Evolutionary conservation across 2,113 vertebrate species (phyloP).

Genomic region (Sciurus niger): DNA sequence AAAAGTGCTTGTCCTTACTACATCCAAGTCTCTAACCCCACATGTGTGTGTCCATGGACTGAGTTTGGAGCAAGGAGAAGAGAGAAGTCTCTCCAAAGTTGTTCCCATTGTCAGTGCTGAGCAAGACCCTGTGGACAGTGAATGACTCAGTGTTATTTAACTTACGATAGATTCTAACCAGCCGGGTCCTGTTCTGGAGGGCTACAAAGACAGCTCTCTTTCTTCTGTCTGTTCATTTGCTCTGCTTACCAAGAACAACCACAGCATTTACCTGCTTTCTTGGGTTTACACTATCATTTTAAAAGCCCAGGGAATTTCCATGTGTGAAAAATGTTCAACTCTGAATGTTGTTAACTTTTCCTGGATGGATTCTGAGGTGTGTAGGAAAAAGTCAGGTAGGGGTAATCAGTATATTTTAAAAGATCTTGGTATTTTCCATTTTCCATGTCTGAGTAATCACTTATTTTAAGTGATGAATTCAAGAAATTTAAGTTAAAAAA

Average conservation of each 20-base stretch:
- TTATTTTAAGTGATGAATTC: constrained; percentile 38
- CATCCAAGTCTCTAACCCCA: background rate
- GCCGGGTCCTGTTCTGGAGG: background rate
- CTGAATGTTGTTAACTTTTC: background rate
- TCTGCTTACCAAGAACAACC: background rate
- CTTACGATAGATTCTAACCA: background rate
- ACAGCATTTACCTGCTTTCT: background rate
- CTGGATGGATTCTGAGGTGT: constrained; percentile 17
- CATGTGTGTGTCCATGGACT: background rate
- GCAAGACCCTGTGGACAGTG: background rate
- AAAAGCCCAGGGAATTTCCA: constrained; percentile 13
- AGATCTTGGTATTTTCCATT: background rate
- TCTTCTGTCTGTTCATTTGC: background rate
- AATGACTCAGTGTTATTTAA: background rate
- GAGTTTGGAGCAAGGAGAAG: no score
- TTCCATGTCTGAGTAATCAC: background rate
- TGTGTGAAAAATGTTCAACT: background rate
- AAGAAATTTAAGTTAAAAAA: constrained; percentile 4
- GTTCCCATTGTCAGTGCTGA: background rate
- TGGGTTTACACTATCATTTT: background rate
- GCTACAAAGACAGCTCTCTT: background rate
- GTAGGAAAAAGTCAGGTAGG: background rate
- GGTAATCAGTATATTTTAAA: background rate
- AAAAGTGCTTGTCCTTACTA: background rate
- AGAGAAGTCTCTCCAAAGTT: background rate